Evolutionary conservation across 2,797 vertebrate genomes (phyloP).

Genomic region (Sebastes glaucus): DNA sequence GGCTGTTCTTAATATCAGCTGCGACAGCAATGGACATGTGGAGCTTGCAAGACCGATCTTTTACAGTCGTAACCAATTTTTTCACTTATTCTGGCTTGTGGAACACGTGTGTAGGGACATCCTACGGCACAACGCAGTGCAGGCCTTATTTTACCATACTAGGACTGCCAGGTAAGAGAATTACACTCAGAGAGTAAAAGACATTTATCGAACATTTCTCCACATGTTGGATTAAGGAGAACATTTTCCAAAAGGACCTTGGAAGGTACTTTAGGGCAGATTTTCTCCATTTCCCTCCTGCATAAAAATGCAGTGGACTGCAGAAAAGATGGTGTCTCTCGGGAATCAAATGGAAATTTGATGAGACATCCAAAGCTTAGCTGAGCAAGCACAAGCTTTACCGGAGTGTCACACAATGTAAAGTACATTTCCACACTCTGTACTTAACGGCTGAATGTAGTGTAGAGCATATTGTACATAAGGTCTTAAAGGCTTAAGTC

Average conservation of each 20-base stretch:
- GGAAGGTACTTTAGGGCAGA: slow-evolving; percentile 59
- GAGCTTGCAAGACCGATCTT: slow-evolving; percentile 87
- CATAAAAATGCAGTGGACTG: slow-evolving; percentile 64
- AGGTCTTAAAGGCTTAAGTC: slow-evolving; percentile 73
- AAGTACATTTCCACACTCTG: slow-evolving; percentile 76
- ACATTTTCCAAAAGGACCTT: slow-evolving; percentile 50
- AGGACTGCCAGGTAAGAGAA: slow-evolving; percentile 88
- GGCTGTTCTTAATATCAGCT: slow-evolving; percentile 82
- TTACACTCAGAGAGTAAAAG: slow-evolving; percentile 20
- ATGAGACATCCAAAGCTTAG: slow-evolving; percentile 77
- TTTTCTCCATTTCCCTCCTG: slow-evolving; percentile 41
- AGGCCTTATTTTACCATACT: slow-evolving; percentile 89
- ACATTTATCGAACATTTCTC: slow-evolving; percentile 48
- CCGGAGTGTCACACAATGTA: slow-evolving; percentile 71
- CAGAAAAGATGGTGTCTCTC: slow-evolving; percentile 74
- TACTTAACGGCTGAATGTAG: slow-evolving; percentile 70
- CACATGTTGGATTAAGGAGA: slow-evolving; percentile 53
- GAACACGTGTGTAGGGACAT: slow-evolving; percentile 85
- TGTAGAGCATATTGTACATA: slow-evolving; percentile 68
- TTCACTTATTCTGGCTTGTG: slow-evolving; percentile 88
- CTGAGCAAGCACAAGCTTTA: slow-evolving; percentile 78
- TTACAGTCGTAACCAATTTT: slow-evolving; percentile 83
- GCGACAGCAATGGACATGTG: slow-evolving; percentile 88
- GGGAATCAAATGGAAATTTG: slow-evolving; percentile 73
- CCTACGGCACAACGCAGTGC: slow-evolving; percentile 86